These are phyloP conservation scores for Polydrusus tereticollis DNA, from an alignment of 2,888 invertebrate genomes.

Conservation along the genomic window DNA sequence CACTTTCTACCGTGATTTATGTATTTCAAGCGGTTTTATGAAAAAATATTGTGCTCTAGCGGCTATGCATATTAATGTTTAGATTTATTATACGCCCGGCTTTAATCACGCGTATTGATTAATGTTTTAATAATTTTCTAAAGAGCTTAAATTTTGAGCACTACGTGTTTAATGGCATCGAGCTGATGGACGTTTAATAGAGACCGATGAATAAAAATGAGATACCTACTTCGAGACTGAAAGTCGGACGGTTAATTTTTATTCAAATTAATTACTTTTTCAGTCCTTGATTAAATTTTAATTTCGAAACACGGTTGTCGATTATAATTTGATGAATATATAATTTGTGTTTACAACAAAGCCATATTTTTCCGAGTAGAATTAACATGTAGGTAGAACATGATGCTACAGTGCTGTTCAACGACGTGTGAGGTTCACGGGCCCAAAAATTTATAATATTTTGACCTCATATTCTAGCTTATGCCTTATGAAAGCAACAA, in stretches of 20 bases:
- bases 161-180: background rate
- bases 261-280: slow-evolving; percentile 3
- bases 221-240: background rate
- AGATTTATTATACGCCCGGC: slow-evolving; percentile 10
- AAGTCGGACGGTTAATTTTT: background rate
- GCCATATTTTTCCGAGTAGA: too few species aligned
- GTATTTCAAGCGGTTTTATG: slow-evolving; percentile 22
- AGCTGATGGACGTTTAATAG: slow-evolving; percentile 5
- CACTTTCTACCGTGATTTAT: slow-evolving; percentile 19
- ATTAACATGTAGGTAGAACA: too few species aligned
- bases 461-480: too few species aligned
- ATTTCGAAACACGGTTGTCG: background rate
- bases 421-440: too few species aligned
- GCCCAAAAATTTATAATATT: too few species aligned
- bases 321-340: too few species aligned
- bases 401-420: too few species aligned
- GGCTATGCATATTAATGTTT: slow-evolving; percentile 15
- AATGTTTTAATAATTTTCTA: slow-evolving; percentile 17
- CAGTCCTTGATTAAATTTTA: background rate
- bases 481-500: too few species aligned
- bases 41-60: slow-evolving; percentile 19
- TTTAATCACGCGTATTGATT: slow-evolving; percentile 21
- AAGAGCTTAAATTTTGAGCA: slow-evolving; percentile 8
- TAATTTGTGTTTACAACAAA: too few species aligned
- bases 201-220: slow-evolving; percentile 11